A percentile compares a stretch with the other conserved stretches of the same genome.
These are phyloP conservation scores for Phlogophora meticulosa DNA, from an alignment of 2,888 invertebrate genomes.

Conservation along the genomic window DNA sequence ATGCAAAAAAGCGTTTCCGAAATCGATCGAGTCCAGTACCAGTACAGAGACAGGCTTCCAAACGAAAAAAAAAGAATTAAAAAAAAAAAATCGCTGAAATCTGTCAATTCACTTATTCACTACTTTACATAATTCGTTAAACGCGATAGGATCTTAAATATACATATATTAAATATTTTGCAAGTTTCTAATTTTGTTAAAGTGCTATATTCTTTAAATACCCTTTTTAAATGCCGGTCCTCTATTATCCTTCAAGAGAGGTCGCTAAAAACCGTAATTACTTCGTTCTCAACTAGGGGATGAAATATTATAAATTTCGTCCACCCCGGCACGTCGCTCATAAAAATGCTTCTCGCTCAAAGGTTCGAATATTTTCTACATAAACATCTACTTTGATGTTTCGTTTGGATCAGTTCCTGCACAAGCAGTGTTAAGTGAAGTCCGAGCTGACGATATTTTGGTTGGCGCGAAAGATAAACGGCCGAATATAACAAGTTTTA, in stretches of 20 bases:
- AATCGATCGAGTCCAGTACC: neutral
- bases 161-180: neutral
- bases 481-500: no score
- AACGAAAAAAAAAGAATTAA: no score
- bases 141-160: no score
- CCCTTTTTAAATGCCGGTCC: neutral
- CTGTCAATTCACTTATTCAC: neutral
- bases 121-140: no score
- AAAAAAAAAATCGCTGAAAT: no score
- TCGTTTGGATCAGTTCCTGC: neutral
- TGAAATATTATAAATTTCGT: constrained; percentile 36
- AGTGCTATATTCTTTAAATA: neutral
- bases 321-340: constrained; percentile 19
- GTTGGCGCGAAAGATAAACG: no score
- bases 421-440: neutral
- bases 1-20: neutral
- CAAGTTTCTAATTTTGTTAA: neutral
- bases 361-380: constrained; percentile 21
- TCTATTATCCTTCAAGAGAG: constrained; percentile 16
- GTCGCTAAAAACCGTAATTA: constrained; percentile 38
- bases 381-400: constrained; percentile 5
- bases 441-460: no score
- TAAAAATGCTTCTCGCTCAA: constrained; percentile 30
- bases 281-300: constrained; percentile 10
- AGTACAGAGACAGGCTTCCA: neutral